These are phyloP conservation scores for Diogma glabrata DNA, from an alignment of 2,888 invertebrate species.

Conservation along the genomic window DNA sequence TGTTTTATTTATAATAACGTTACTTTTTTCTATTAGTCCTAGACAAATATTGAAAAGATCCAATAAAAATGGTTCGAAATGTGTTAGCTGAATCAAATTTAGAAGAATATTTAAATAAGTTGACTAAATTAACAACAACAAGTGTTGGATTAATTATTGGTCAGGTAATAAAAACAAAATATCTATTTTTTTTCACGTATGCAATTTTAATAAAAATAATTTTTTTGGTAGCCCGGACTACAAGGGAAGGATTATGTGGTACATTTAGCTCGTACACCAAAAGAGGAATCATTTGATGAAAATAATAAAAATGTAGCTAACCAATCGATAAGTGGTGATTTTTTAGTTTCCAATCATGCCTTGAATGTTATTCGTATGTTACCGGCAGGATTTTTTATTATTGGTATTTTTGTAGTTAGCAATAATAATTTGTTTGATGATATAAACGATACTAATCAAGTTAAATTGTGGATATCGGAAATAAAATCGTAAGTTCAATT, in stretches of 20 bases:
- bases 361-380: slow-evolving; percentile 80
- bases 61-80: slow-evolving; percentile 38
- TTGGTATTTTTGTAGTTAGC: slow-evolving; percentile 68
- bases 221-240: slow-evolving; percentile 34
- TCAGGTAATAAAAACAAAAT: slow-evolving; percentile 47
- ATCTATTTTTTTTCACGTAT: slow-evolving; percentile 18
- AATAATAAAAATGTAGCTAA: slow-evolving; percentile 20
- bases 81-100: slow-evolving; percentile 57
- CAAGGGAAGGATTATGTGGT: slow-evolving; percentile 61
- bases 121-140: slow-evolving; percentile 49
- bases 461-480: slow-evolving; percentile 27
- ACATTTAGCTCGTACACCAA: slow-evolving; percentile 68
- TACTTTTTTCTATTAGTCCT: background rate
- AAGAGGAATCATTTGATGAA: slow-evolving; percentile 36
- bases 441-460: slow-evolving; percentile 25
- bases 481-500: slow-evolving; percentile 24
- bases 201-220: slow-evolving; percentile 3
- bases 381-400: slow-evolving; percentile 77
- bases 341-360: slow-evolving; percentile 69
- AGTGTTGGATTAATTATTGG: slow-evolving; percentile 67
- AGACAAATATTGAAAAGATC: background rate
- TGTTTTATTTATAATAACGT: slow-evolving; percentile 6
- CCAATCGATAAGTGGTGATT: slow-evolving; percentile 41
- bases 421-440: slow-evolving; percentile 48
- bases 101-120: slow-evolving; percentile 52